Base-by-base conservation (phyloP, 2,113 vertebrate species). In the Casuarius casuarius region DNA sequence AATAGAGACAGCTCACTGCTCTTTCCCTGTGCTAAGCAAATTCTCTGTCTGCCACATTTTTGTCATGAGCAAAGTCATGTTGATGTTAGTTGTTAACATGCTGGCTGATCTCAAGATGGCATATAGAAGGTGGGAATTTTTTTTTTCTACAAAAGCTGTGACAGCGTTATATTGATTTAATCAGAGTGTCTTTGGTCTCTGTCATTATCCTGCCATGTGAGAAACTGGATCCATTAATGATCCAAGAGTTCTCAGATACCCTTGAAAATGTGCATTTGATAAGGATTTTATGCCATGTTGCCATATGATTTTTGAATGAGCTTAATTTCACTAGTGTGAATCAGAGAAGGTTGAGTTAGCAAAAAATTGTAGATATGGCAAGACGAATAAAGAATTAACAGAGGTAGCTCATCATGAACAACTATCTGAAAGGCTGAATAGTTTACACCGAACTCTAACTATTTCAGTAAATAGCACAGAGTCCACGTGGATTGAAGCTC, bases 61-160 rank as follows among this genome's bases (percentile, higher is more conserved):
- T 92, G 73, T 94, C 91, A 62, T 38, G 46, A 86, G 61, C 75
- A 88, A 92, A 94, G 72, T 96, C 73, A 84, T 74, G 62, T 73
- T 91, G 78, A 66, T 85, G 71, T 80, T 75, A 72, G 38, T 40
- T 95, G 77, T 91, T 92, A 79, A 70, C 81, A 76, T 58, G 70
- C 67, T 85, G 59, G 74, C 87, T 97, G 78, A 80, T 87, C 71
- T 93, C 75, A 94, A 93, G 87, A 90, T 88, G 93, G 62, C 87
- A 80, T 54, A 12, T 49, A 84, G 68, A 92, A 94, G 70, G 52
- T 93, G 86, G 76, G 76, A 96, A 96, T 52, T 87, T 90, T 95
- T 70, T 76, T 92, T 75, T 91, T 75, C 79, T 73, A 82, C 58
- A 46, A n/a, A 79, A 79, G 62, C 16, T 10, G 29, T 90, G 84